A percentile compares a stretch with the other conserved stretches of the same genome.
Evolutionary conservation across 2,113 vertebrate genomes (phyloP).

Genomic region (Colius striatus): DNA sequence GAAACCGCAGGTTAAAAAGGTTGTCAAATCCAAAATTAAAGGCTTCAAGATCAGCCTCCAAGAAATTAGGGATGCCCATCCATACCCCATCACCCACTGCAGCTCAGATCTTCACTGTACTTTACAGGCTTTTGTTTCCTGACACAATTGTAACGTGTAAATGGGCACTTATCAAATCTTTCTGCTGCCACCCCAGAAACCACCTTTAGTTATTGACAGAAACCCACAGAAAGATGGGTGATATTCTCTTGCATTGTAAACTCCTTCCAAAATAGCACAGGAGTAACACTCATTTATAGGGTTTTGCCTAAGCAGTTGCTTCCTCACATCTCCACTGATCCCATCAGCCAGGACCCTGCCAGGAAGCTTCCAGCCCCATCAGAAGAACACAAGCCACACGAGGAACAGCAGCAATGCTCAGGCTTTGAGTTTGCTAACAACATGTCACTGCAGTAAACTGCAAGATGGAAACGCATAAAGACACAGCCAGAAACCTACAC

Average conservation of each 20-base stretch:
- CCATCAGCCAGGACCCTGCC: background rate
- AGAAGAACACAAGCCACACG: background rate
- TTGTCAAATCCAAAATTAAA: background rate
- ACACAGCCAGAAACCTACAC: background rate
- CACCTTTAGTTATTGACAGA: background rate
- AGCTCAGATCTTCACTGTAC: background rate
- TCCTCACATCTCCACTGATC: background rate
- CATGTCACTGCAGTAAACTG: background rate
- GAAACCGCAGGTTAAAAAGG: background rate
- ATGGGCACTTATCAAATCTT: background rate
- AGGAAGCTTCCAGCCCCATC: background rate
- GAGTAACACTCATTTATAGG: background rate
- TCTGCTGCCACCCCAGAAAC: background rate
- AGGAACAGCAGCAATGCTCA: background rate
- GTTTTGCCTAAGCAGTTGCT: fast-evolving
- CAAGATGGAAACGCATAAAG: background rate
- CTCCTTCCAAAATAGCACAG: background rate
- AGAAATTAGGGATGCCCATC: background rate
- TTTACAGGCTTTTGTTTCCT: background rate
- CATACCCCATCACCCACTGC: background rate
- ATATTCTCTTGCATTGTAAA: background rate
- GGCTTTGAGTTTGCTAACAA: background rate
- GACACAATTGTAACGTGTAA: background rate
- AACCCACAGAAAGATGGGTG: background rate
- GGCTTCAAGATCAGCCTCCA: background rate